A percentile compares a stretch with the other conserved stretches of the same genome.
Conservation (phyloP, 2,113 vertebrate species). For the Leucoraja erinaceus region DNA sequence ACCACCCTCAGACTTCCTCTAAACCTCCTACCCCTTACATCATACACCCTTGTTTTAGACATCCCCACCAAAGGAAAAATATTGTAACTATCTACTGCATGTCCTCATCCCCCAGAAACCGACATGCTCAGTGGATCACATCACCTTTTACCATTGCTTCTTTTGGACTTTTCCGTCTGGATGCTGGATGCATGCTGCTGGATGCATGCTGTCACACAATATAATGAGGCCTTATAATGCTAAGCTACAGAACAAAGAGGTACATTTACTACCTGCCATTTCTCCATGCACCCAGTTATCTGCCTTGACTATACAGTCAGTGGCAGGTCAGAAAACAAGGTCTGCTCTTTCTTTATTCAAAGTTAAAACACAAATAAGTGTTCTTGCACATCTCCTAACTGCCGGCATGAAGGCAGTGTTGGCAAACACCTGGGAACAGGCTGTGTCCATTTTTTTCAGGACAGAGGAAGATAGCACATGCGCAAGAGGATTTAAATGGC, state of each 20-base stretch:
- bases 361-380: background rate
- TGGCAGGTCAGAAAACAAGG: background rate
- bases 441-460: background rate
- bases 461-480: background rate
- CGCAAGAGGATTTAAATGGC: background rate
- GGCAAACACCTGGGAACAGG: background rate
- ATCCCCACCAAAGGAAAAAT: too few relatives aligned
- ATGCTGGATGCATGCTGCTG: background rate
- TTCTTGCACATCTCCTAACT: slow-evolving; percentile 12
- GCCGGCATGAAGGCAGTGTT: background rate
- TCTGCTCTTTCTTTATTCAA: background rate
- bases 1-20: too few relatives aligned
- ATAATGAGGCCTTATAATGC: background rate
- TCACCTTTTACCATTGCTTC: background rate
- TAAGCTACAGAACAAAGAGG: background rate
- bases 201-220: background rate
- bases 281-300: background rate
- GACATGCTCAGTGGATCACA: background rate
- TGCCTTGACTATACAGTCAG: background rate
- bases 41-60: too few relatives aligned
- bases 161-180: background rate
- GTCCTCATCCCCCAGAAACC: background rate
- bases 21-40: too few relatives aligned
- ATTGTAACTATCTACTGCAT: too few relatives aligned
- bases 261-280: background rate